A percentile compares a stretch with the other conserved stretches of the same genome.
These are phyloP conservation scores for Xenentodon cancila DNA, from an alignment of 2,797 vertebrate species.

Conservation along the genomic window DNA sequence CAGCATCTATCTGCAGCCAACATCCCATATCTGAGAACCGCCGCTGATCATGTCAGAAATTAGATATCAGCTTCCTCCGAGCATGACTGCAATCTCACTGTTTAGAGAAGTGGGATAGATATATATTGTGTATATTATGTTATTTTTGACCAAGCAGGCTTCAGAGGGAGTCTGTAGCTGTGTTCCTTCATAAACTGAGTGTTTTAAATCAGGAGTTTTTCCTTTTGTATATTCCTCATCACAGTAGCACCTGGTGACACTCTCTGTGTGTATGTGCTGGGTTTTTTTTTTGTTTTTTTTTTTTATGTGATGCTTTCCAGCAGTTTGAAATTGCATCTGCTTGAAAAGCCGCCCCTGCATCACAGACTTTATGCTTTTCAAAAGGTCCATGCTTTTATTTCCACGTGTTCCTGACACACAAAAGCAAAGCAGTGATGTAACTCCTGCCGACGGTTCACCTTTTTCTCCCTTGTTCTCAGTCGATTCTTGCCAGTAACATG, in stretches of 20 bases:
- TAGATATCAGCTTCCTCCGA: constrained; percentile 4
- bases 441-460: constrained; percentile 7
- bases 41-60: constrained; percentile 15
- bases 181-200: not conserved
- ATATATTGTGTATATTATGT: not conserved
- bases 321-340: constrained; percentile 46
- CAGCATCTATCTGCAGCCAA: not conserved
- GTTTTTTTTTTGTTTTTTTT: not conserved
- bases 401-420: constrained; percentile 3
- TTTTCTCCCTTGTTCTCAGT: too few species aligned
- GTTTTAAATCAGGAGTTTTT: not conserved
- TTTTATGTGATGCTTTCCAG: constrained; percentile 13
- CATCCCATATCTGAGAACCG: not conserved
- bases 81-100: not conserved
- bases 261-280: not conserved
- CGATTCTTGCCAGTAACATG: not conserved
- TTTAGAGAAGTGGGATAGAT: not conserved
- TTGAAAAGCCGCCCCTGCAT: constrained; percentile 28
- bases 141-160: not conserved
- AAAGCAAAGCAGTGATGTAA: constrained; percentile 1
- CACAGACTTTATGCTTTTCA: constrained; percentile 27
- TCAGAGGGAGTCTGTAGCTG: not conserved
- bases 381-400: constrained; percentile 47
- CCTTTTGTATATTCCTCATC: constrained; percentile 1
- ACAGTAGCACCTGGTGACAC: constrained; percentile 22